These are phyloP conservation scores for Clitarchus hookeri DNA, from an alignment of 2,888 invertebrate genomes.

Conservation along the genomic window DNA sequence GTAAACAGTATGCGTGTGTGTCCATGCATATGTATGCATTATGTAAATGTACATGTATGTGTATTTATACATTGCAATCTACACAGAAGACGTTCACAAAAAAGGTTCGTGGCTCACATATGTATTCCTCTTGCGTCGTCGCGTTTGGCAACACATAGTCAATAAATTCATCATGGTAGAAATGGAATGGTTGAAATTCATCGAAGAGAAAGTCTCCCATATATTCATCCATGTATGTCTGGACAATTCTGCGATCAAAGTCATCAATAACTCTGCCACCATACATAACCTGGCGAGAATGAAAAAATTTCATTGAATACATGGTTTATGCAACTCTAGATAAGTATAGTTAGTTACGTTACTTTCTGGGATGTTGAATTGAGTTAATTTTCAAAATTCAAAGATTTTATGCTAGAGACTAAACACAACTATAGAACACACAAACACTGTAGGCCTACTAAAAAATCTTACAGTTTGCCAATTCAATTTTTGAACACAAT, in stretches of 20 bases:
- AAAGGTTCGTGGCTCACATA: slow-evolving; percentile 59
- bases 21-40: no score
- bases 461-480: no score
- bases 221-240: slow-evolving; percentile 91
- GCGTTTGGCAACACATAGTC: slow-evolving; percentile 79
- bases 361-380: no score
- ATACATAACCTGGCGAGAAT: slow-evolving; percentile 77
- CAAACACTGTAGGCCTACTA: no score
- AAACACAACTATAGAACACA: no score
- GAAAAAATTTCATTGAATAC: slow-evolving; percentile 30
- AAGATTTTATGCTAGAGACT: no score
- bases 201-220: slow-evolving; percentile 94
- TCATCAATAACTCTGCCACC: slow-evolving; percentile 92
- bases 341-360: not conserved
- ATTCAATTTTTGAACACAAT: no score
- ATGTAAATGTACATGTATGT: no score
- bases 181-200: slow-evolving; percentile 88
- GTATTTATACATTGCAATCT: no score
- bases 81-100: no score
- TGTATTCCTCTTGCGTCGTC: slow-evolving; percentile 70
- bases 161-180: slow-evolving; percentile 73
- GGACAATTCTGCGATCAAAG: slow-evolving; percentile 84
- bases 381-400: no score
- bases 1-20: no score
- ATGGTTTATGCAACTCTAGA: slow-evolving; percentile 5